Evolutionary conservation across 2,888 invertebrate genomes (phyloP), one percentile per base, ranked within the genome.

Genomic region (Mamestra brassicae): DNA sequence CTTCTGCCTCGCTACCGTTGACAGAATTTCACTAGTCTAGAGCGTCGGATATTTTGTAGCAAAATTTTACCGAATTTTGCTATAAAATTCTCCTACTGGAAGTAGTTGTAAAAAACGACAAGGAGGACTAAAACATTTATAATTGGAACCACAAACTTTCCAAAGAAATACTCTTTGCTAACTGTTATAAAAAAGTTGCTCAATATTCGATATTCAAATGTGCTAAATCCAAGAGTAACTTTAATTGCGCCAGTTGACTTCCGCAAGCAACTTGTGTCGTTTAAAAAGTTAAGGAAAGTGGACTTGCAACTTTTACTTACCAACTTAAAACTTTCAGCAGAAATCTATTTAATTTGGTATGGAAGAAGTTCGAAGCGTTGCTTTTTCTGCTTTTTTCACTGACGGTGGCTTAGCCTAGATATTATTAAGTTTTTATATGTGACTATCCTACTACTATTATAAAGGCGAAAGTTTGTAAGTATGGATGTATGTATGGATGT

Each of bases 241-340:
- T 62, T 62, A 55, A 76, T 55, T 17, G 47, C 5, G 26, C 26
- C 10, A 74, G 38, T 76, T 34, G 17, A 38, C 47, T 55, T 63
- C 47, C 47, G 38, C 61, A 26, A 71, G 26, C 15, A 80, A 80
- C 54, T 72, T 72, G 42, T 42, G 7, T 17, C 61, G 54, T 71
- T 47, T 34, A 54, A 38, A 78, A 79, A 61, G 80, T 76, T 79
- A 55, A 34, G 4, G 6, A 15, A 26, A 61, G 17, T 62, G 42
- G 6, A 57, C 50, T 76, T 3, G 73, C n/a, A 5, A 73, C 47
- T 62, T 47, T 71, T 42, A 26, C 11, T 71, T 50, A 42, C 7
- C 17, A 62, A 61, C 17, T 36, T 55, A 13, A 17, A 80, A 73
- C 54, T 55, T 42, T 11, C 10, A 72, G 36, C n/a, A 15, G 17